phyloP scores from a whole-genome alignment of 1,140 invertebrate species.

The Bombus affinis region DNA sequence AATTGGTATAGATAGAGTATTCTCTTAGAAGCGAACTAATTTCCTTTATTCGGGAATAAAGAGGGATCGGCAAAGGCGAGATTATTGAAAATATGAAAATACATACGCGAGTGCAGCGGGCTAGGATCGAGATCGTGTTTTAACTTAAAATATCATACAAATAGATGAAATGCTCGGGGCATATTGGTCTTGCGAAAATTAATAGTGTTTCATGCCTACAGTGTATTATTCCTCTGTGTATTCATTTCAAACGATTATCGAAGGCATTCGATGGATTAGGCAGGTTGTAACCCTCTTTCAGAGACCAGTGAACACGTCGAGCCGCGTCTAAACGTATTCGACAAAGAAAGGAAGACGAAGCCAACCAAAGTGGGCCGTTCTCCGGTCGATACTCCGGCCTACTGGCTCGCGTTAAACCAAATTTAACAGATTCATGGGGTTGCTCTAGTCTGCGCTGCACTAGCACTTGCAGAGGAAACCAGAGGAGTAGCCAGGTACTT shows the following conservation, averaged over 20 bases:
- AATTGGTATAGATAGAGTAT: background rate
- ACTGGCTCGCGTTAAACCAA: conserved; percentile 55
- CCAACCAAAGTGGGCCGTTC: background rate
- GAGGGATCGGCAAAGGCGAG: background rate
- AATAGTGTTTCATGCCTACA: background rate
- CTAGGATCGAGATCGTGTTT: too few species aligned
- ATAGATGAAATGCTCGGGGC: too few species aligned
- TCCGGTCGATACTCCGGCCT: conserved; percentile 42
- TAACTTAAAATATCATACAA: background rate
- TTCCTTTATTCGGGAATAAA: background rate
- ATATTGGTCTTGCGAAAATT: background rate
- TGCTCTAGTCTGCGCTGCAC: background rate
- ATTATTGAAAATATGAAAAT: background rate
- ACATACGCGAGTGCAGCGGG: too few species aligned
- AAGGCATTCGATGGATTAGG: background rate
- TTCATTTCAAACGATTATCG: conserved; percentile 51
- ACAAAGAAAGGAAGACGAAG: conserved; percentile 21
- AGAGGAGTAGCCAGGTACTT: conserved; percentile 45
- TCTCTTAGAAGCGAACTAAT: background rate
- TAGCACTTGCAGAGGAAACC: background rate
- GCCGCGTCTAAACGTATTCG: conserved; percentile 11
- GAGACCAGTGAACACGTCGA: conserved; percentile 23
- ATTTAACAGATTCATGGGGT: conserved; percentile 58
- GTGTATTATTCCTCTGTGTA: background rate
- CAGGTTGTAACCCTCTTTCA: conserved; percentile 37